These are phyloP conservation scores for Philhelius pedissequus DNA, from an alignment of 2,888 invertebrate genomes.

Conservation along the genomic window DNA sequence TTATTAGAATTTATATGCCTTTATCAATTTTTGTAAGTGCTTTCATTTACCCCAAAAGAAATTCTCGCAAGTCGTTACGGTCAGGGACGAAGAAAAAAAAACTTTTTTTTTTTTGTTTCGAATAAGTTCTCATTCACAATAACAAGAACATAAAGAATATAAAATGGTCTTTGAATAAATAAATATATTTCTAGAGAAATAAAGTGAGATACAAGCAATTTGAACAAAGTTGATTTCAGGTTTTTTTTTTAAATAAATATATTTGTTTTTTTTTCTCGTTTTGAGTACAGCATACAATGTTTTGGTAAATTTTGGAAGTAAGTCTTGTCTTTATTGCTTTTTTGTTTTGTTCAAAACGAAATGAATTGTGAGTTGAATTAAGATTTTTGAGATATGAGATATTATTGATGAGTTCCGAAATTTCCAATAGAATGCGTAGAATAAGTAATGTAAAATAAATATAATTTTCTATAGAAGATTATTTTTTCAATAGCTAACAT, in stretches of 20 bases:
- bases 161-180: slow-evolving; percentile 1
- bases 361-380: background rate
- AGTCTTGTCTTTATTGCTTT: too few relatives aligned
- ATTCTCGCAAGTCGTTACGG: background rate
- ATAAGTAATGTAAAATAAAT: too few relatives aligned
- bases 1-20: background rate
- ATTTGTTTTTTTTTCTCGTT: too few relatives aligned
- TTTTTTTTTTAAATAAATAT: too few relatives aligned
- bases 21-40: slow-evolving; percentile 6
- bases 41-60: background rate
- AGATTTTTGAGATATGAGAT: too few relatives aligned
- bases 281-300: too few relatives aligned
- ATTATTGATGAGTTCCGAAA: too few relatives aligned
- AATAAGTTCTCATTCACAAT: background rate
- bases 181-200: background rate
- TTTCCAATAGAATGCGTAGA: too few relatives aligned
- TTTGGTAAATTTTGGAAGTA: too few relatives aligned
- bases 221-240: background rate
- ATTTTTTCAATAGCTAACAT: too few relatives aligned
- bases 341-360: background rate
- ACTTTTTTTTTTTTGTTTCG: background rate
- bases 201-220: background rate
- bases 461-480: too few relatives aligned
- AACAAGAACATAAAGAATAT: slow-evolving; percentile 10
- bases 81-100: background rate